Percentiles rank a stretch among this genome's conserved stretches.
Conservation (phyloP, 2,797 vertebrate genomes). For the Spea hammondii region DNA sequence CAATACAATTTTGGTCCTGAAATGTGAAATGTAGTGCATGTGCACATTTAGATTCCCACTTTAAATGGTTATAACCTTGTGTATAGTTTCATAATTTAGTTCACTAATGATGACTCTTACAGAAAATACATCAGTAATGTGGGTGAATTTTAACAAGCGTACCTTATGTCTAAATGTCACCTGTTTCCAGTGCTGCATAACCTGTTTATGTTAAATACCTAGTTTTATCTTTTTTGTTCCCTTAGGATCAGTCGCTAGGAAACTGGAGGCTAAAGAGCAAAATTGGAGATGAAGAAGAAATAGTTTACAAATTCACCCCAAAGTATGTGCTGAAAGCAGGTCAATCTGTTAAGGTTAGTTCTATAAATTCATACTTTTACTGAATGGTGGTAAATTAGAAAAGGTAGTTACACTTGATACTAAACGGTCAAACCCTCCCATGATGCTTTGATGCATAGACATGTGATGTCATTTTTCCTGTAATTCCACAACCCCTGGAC, state of each 20-base stretch:
- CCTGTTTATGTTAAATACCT: no score
- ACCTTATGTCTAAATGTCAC: no score
- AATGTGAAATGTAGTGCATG: no score
- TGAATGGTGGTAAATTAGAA: background rate
- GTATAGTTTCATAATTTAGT: background rate
- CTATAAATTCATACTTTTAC: background rate
- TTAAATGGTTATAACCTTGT: background rate
- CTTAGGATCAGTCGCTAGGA: constrained; percentile 89
- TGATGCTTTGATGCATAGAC: background rate
- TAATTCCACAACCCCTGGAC: background rate
- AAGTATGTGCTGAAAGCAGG: constrained; percentile 91
- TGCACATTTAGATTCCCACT: no score
- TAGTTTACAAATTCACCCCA: constrained; percentile 92
- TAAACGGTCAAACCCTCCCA: no score
- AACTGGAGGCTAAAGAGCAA: constrained; percentile 91
- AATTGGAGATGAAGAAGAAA: constrained; percentile 78
- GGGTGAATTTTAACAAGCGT: background rate
- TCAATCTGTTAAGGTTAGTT: constrained; percentile 87
- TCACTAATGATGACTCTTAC: no score
- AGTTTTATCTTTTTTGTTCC: background rate
- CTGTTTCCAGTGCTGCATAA: background rate
- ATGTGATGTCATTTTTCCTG: background rate
- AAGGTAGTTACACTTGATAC: background rate
- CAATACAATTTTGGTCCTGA: no score
- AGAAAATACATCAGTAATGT: background rate